Evolutionary conservation across 2,113 vertebrate species (phyloP).

Genomic region (Macrotis lagotis): DNA sequence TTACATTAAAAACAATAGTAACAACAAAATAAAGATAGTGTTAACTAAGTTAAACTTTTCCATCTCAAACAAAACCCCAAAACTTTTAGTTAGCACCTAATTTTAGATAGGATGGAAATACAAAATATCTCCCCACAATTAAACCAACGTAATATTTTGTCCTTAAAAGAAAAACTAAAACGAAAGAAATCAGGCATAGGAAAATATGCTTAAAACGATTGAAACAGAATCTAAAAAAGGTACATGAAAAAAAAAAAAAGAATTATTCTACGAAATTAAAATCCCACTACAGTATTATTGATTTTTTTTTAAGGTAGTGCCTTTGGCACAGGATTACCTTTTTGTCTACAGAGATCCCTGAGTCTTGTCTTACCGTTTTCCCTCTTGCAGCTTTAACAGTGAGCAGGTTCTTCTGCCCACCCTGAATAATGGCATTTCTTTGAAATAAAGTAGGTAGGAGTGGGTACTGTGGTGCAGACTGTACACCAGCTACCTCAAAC

Average conservation of each 20-base stretch:
- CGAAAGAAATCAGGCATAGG: constrained; percentile 25
- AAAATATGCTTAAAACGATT: constrained; percentile 3
- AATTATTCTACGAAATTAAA: not conserved
- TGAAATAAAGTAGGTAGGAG: not conserved
- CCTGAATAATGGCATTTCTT: not conserved
- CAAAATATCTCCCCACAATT: not conserved
- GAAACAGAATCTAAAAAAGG: constrained; percentile 48
- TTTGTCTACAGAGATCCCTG: not conserved
- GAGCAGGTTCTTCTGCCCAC: not conserved
- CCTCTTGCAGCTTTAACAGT: not conserved
- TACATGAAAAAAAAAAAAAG: not conserved
- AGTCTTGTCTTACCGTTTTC: not conserved
- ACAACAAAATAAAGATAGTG: not conserved
- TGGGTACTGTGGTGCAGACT: not conserved
- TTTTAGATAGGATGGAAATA: not conserved
- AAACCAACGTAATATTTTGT: not conserved
- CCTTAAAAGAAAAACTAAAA: not conserved
- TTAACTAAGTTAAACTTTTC: constrained; percentile 30
- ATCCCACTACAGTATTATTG: not conserved
- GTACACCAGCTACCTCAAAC: not conserved
- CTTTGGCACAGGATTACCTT: not conserved
- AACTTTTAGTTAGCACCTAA: not conserved
- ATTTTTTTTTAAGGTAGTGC: not conserved
- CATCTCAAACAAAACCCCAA: not conserved
- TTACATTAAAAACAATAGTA: not conserved